Evolutionary conservation across 2,888 invertebrate species (phyloP).

Genomic region (Nemotelus pantherinus): DNA sequence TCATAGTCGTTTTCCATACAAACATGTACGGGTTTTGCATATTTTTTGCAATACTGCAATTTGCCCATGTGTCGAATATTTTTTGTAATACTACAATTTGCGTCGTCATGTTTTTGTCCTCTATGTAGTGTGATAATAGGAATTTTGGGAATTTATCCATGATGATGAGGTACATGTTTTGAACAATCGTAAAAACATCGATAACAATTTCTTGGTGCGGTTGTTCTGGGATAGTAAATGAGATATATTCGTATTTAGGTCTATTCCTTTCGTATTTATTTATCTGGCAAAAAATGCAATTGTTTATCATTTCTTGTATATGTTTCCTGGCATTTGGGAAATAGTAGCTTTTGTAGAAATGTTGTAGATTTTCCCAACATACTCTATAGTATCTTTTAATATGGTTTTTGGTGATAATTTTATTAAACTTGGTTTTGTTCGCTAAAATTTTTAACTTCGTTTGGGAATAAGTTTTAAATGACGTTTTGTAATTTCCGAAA

Average conservation of each 20-base stretch:
- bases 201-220: neutral
- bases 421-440: neutral
- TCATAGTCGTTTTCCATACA: conserved; percentile 3
- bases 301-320: neutral
- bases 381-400: neutral
- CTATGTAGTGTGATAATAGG: too few species aligned
- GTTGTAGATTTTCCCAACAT: neutral
- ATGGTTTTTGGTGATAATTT: too few species aligned
- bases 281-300: neutral
- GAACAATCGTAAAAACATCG: neutral
- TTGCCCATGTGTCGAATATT: neutral
- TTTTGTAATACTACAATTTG: neutral
- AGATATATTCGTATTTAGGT: neutral
- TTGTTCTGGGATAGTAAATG: neutral
- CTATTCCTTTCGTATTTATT: conserved; percentile 6
- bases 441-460: neutral
- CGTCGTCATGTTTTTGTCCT: neutral
- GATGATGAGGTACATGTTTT: too few species aligned
- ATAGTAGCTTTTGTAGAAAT: neutral
- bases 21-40: neutral
- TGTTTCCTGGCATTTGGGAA: neutral
- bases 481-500: neutral
- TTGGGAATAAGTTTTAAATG: neutral
- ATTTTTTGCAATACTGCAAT: neutral
- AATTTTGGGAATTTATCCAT: too few species aligned